A percentile compares a stretch with the other conserved stretches of the same genome.
Conservation (phyloP, 2,888 invertebrate genomes). For the Chaetogeoica ovagalla region DNA sequence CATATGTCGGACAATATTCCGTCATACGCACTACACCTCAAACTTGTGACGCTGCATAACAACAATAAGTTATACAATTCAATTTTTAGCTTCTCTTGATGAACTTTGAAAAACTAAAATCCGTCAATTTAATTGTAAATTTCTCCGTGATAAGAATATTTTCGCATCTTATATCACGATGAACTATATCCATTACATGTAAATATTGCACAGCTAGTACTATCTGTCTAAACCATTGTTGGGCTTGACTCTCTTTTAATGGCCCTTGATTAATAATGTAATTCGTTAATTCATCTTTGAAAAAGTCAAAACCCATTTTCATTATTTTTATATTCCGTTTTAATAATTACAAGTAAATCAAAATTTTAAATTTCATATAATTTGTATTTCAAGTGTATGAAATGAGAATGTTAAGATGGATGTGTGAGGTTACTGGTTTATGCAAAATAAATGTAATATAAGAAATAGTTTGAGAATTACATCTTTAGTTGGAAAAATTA, state of each 20-base stretch:
- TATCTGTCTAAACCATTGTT: slow-evolving; percentile 74
- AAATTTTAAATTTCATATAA: neutral
- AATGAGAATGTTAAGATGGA: too few relatives aligned
- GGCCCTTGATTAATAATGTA: slow-evolving; percentile 69
- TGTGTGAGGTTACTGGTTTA: too few relatives aligned
- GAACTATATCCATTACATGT: slow-evolving; percentile 74
- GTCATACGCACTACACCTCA: slow-evolving; percentile 72
- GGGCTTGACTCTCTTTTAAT: slow-evolving; percentile 68
- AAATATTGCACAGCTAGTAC: slow-evolving; percentile 71
- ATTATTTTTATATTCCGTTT: neutral
- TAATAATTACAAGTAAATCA: neutral
- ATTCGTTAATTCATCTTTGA: slow-evolving; percentile 75
- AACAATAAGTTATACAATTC: slow-evolving; percentile 77
- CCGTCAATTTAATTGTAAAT: slow-evolving; percentile 78
- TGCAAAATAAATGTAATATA: too few relatives aligned
- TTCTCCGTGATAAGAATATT: slow-evolving; percentile 73
- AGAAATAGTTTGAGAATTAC: too few relatives aligned
- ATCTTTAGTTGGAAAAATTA: too few relatives aligned
- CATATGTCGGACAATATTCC: slow-evolving; percentile 77
- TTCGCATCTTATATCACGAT: slow-evolving; percentile 82
- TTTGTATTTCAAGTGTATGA: neutral
- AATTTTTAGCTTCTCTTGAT: slow-evolving; percentile 60
- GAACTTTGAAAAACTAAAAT: slow-evolving; percentile 78
- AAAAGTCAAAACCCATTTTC: neutral
- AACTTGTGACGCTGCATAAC: slow-evolving; percentile 86